A percentile compares a stretch with the other conserved stretches of the same genome.
phyloP scores from a whole-genome alignment of 2,113 vertebrate genomes.

The Piprites chloris region DNA sequence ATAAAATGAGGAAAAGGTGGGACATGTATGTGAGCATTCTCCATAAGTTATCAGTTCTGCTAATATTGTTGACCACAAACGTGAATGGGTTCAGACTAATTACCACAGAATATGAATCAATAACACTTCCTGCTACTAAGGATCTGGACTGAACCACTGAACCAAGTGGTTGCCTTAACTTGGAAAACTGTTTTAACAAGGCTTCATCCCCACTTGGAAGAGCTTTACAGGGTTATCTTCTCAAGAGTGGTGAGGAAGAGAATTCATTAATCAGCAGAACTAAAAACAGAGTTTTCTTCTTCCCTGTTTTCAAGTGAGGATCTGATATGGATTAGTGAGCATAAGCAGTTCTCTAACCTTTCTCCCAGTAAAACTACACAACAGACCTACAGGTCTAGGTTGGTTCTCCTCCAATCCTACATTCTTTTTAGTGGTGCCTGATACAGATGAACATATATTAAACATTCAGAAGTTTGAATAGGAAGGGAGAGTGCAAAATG shows the following conservation, averaged over 20 bases:
- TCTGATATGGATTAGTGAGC: not conserved
- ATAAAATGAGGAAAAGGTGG: not conserved
- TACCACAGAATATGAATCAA: not conserved
- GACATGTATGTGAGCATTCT: fast-evolving
- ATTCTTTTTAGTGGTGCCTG: not conserved
- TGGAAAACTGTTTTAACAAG: not conserved
- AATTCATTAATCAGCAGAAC: not conserved
- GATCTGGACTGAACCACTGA: not conserved
- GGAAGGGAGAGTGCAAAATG: not conserved
- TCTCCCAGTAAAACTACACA: not conserved
- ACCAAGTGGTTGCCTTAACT: not conserved
- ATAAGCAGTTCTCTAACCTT: not conserved
- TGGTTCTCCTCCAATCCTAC: not conserved
- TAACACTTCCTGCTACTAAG: not conserved
- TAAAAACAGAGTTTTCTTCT: not conserved
- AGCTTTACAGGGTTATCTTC: not conserved
- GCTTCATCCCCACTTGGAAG: not conserved
- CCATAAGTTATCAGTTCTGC: not conserved
- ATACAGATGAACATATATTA: not conserved
- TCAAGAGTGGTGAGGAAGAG: not conserved
- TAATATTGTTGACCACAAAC: not conserved
- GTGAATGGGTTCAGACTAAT: not conserved
- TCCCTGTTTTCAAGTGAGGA: not conserved
- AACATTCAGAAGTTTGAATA: not conserved
- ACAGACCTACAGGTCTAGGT: not conserved